Evolutionary conservation across 2,797 vertebrate genomes (phyloP).

Genomic region (Gouania willdenowi): DNA sequence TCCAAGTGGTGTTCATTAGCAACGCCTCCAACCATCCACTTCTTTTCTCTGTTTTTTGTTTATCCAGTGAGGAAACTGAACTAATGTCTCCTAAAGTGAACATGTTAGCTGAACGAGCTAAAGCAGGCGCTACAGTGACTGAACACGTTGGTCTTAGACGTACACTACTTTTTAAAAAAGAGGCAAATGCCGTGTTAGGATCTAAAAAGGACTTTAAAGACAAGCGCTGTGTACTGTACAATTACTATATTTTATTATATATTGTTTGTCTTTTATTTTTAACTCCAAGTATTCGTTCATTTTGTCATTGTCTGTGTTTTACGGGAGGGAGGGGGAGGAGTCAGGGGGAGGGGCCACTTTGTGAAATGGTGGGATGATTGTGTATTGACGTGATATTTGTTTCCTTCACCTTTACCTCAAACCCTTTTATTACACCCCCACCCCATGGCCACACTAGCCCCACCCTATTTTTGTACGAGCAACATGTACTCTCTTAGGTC

Average conservation of each 20-base stretch:
- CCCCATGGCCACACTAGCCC: constrained; percentile 60
- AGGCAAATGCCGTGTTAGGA: constrained; percentile 41
- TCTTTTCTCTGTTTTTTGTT: too few species aligned
- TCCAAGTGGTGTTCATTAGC: too few species aligned
- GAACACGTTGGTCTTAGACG: constrained; percentile 34
- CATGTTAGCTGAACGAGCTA: too few species aligned
- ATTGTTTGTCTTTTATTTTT: constrained; percentile 70
- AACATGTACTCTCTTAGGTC: constrained; percentile 75
- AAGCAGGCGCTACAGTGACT: too few species aligned
- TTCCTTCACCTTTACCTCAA: constrained; percentile 21
- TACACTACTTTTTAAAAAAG: constrained; percentile 52
- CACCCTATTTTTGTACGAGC: constrained; percentile 71
- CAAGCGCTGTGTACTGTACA: constrained; percentile 76
- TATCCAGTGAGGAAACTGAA: too few species aligned
- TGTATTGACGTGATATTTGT: constrained; percentile 71
- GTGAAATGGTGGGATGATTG: constrained; percentile 68
- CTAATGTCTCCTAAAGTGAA: too few species aligned
- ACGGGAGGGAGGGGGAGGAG: constrained; percentile 58
- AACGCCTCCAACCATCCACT: too few species aligned
- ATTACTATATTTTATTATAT: constrained; percentile 83
- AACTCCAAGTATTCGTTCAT: constrained; percentile 70
- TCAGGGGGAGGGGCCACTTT: constrained; percentile 56
- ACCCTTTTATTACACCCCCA: constrained; percentile 37
- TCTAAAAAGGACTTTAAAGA: constrained; percentile 51
- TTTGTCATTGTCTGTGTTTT: constrained; percentile 73